Conservation (phyloP, 2,113 vertebrate genomes). For the Dolichallabes microphthalmus region DNA sequence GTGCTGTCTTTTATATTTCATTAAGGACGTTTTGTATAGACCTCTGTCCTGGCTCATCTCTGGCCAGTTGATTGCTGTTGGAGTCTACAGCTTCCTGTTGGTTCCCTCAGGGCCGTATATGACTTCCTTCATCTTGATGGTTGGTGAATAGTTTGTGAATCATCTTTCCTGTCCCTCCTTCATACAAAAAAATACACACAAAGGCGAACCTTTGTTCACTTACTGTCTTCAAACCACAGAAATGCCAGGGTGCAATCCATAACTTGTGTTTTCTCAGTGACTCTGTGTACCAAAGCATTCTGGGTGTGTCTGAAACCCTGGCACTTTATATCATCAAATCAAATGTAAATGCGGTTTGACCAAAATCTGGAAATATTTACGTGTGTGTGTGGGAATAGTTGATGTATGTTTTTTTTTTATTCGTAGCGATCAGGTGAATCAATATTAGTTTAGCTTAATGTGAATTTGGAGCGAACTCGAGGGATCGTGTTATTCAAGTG, state of each 20-base stretch:
- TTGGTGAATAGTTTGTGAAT: slow-evolving; percentile 64
- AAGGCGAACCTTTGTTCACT: neutral
- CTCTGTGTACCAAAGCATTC: neutral
- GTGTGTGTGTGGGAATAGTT: slow-evolving; percentile 13
- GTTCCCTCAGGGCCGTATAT: slow-evolving; percentile 61
- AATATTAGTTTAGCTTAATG: slow-evolving; percentile 72
- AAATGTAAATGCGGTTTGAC: neutral
- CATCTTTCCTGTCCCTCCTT: slow-evolving; percentile 58
- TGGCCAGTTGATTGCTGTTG: slow-evolving; percentile 58
- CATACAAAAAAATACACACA: slow-evolving; percentile 19
- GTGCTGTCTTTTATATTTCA: neutral
- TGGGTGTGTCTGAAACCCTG: neutral
- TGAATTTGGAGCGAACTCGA: slow-evolving; percentile 42
- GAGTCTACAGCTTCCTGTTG: slow-evolving; percentile 65
- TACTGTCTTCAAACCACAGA: neutral
- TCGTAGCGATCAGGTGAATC: slow-evolving; percentile 65
- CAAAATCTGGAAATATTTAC: neutral
- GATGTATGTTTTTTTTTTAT: slow-evolving; percentile 56
- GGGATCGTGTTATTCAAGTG: slow-evolving; percentile 40
- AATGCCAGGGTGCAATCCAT: too few species aligned
- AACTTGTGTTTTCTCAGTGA: neutral
- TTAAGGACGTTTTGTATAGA: neutral
- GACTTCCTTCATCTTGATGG: slow-evolving; percentile 71
- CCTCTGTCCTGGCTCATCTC: slow-evolving; percentile 43
- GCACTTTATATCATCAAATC: neutral